phyloP scores from a whole-genome alignment of 2,113 vertebrate genomes.

The Microcebus murinus region DNA sequence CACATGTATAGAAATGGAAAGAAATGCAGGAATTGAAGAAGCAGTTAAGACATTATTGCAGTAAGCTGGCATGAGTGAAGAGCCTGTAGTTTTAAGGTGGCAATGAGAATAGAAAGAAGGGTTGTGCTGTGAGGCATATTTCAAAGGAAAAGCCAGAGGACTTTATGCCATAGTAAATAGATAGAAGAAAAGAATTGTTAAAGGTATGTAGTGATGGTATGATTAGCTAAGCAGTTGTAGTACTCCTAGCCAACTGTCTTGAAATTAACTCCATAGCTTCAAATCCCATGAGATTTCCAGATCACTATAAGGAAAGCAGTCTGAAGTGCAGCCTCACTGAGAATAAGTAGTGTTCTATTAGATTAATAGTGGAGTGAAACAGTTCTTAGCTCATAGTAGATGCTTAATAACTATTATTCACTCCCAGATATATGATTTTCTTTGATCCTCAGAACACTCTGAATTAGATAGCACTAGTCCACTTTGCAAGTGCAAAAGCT shows the following conservation, averaged over 20 bases:
- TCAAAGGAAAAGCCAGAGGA: neutral
- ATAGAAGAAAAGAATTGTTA: neutral
- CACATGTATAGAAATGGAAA: neutral
- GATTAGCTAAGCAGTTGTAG: neutral
- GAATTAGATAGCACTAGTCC: neutral
- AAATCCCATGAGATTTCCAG: neutral
- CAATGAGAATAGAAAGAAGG: neutral
- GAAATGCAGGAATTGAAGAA: neutral
- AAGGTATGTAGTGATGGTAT: neutral
- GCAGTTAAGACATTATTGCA: neutral
- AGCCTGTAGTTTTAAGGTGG: neutral
- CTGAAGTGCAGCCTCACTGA: neutral
- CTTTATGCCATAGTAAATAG: neutral
- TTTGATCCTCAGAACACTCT: neutral
- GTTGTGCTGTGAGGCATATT: neutral
- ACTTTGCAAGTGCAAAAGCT: neutral
- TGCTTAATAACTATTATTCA: neutral
- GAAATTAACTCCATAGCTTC: neutral
- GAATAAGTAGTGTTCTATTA: neutral
- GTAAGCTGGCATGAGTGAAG: neutral
- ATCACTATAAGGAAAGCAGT: neutral
- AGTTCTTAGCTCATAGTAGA: neutral
- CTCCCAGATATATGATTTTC: neutral
- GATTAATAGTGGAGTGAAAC: neutral
- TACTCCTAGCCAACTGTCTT: neutral